These are phyloP conservation scores for Agraylea sexmaculata DNA, from an alignment of 1,140 invertebrate genomes.

Conservation along the genomic window DNA sequence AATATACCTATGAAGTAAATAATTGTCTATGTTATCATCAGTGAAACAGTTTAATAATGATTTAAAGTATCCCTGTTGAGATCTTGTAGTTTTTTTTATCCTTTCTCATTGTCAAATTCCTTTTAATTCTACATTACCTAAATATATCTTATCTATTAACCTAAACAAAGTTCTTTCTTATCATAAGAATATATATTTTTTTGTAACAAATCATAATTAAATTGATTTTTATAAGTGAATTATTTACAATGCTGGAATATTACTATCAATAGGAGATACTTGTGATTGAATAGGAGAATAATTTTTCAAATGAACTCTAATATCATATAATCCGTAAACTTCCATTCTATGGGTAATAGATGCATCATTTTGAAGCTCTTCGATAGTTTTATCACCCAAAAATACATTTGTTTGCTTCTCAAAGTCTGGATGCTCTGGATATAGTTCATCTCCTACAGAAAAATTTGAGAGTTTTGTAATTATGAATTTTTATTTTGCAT, in stretches of 20 bases:
- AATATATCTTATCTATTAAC: too few relatives aligned
- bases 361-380: constrained; percentile 16
- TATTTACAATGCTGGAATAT: constrained; percentile 14
- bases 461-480: neutral
- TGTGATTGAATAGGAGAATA: constrained; percentile 15
- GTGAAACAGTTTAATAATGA: too few relatives aligned
- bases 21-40: too few relatives aligned
- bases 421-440: constrained; percentile 16
- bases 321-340: constrained; percentile 16
- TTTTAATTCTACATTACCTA: too few relatives aligned
- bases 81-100: too few relatives aligned
- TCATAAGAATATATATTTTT: too few relatives aligned
- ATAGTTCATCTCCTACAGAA: constrained; percentile 18
- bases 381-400: constrained; percentile 14
- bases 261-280: constrained; percentile 15
- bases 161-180: too few relatives aligned
- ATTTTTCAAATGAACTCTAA: constrained; percentile 18
- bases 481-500: neutral
- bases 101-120: too few relatives aligned
- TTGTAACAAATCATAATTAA: too few relatives aligned
- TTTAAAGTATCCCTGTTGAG: too few relatives aligned
- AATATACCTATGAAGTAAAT: too few relatives aligned
- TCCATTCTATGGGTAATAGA: constrained; percentile 20
- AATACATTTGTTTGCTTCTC: constrained; percentile 12
- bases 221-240: too few relatives aligned